Percentiles rank a stretch among this genome's conserved stretches.
These are phyloP conservation scores for Muscicapa striata DNA, from an alignment of 2,797 vertebrate species.

Conservation along the genomic window DNA sequence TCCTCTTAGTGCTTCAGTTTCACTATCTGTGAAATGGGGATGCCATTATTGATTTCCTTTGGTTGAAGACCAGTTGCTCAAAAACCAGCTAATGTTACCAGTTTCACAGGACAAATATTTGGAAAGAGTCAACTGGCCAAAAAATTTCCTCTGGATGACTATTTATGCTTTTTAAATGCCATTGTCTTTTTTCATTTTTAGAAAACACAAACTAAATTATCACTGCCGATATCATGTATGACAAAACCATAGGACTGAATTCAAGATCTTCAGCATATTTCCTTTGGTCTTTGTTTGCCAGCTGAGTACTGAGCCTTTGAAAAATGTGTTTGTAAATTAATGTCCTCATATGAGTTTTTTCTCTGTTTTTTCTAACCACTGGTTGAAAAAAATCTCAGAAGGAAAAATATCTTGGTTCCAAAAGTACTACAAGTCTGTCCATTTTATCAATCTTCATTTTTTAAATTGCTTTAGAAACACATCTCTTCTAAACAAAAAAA, in stretches of 20 bases:
- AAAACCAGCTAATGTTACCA: not conserved
- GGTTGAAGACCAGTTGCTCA: not conserved
- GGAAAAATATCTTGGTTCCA: not conserved
- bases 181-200: slow-evolving; percentile 1
- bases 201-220: not conserved
- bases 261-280: not conserved
- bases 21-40: not conserved
- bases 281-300: not conserved
- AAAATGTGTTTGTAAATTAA: not conserved
- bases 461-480: not conserved
- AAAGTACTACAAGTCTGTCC: not conserved
- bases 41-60: slow-evolving; percentile 41
- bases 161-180: not conserved
- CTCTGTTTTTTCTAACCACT: not conserved
- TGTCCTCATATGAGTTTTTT: not conserved
- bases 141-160: not conserved
- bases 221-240: not conserved
- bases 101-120: not conserved
- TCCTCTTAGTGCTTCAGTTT: slow-evolving; percentile 29
- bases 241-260: not conserved
- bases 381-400: not conserved
- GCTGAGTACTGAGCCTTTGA: not conserved
- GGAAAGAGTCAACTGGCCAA: not conserved
- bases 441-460: not conserved
- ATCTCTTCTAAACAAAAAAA: not conserved